These are phyloP conservation scores for Dipodomys spectabilis DNA, from an alignment of 2,113 vertebrate species.

Conservation along the genomic window DNA sequence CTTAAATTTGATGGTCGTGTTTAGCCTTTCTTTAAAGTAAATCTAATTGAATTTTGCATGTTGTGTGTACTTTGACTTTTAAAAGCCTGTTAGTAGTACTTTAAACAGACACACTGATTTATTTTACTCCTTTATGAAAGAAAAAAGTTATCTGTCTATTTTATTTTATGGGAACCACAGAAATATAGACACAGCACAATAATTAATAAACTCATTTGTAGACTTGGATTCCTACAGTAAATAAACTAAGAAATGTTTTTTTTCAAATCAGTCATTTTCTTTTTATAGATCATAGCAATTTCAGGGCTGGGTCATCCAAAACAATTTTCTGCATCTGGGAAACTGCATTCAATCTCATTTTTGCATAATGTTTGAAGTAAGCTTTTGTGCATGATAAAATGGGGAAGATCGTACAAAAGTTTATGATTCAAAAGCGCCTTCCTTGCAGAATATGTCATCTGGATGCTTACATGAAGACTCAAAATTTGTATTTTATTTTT, in stretches of 20 bases:
- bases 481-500: conserved; percentile 77
- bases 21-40: not conserved
- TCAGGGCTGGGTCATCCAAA: conserved; percentile 64
- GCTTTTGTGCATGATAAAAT: conserved; percentile 76
- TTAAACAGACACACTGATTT: not conserved
- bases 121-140: conserved; percentile 9
- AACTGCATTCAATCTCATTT: conserved; percentile 68
- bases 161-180: conserved; percentile 31
- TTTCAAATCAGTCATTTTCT: conserved; percentile 50
- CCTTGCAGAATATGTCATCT: conserved; percentile 80
- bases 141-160: not conserved
- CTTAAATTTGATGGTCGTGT: not conserved
- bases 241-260: not conserved
- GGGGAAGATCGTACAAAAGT: conserved; percentile 79
- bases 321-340: conserved; percentile 67
- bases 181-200: not conserved
- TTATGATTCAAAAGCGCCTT: conserved; percentile 75
- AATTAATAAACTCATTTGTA: conserved; percentile 29
- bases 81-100: not conserved
- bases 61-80: not conserved
- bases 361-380: conserved; percentile 76
- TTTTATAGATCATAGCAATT: conserved; percentile 69
- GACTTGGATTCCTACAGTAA: not conserved
- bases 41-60: not conserved
- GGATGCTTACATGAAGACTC: conserved; percentile 82